Base-by-base conservation (phyloP, 2,797 vertebrate genomes). In the Bovichtus variegatus region DNA sequence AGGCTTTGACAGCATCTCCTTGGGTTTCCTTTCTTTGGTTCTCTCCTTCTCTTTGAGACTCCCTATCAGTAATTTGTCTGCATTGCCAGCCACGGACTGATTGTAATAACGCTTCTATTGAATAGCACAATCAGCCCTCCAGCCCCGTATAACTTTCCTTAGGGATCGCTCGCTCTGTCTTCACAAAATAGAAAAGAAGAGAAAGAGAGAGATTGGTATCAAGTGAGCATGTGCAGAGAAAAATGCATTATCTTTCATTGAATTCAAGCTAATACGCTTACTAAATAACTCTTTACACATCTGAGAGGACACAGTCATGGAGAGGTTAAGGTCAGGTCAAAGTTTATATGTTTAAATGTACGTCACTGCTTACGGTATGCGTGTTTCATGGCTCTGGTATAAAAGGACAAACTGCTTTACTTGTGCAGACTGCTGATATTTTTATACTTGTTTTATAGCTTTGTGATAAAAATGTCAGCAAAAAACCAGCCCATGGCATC, bases 121-220 rank as follows among this genome's bases (percentile, higher is more conserved):
- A 92, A 92, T 86, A 81, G 88, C 88, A 90, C 89, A 94, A 92
- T 93, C 91, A 93, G 88, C 81, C 80, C 76, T 83, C 41, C 11
- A 40, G 75, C 81, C 82, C 66, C 40, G 19, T 80, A 65, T 87
- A 87, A 90, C 86, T 91, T 90, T 90, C 81, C 87, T 80, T 44
- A 44, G 74, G 78, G 81, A 81, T 77, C 13, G 8, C 71, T 88
- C 21, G 21, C 69, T 85, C 84, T 68, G 65, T 85, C 84, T 81
- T 84, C 63, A 74, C 65, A 82, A 88, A 84, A 82, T 41, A 76
- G 71, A 69, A 69, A 57, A 62, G 46, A 57, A 49, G 65, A 59
- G 10, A 44, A 25, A 25, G 12, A 51, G 69, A 58, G 36, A 80
- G 85, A 87, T 91, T 78, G 8, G 11, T 74, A 85, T 89, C 60